Conservation (phyloP, 2,888 invertebrate species). For the Muscina levida region DNA sequence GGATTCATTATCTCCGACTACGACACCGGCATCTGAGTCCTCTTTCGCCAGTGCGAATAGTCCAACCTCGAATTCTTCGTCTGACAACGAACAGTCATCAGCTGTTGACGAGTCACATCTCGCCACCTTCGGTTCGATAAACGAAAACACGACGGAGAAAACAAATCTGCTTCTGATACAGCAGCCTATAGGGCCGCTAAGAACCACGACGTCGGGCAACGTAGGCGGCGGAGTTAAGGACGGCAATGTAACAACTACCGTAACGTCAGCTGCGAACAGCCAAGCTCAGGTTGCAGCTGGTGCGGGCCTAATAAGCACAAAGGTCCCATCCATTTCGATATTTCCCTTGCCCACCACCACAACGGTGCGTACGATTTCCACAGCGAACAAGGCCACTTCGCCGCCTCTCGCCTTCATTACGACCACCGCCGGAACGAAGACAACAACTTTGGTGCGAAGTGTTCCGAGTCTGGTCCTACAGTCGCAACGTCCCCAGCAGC, state of each 20-base stretch:
- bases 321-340: conserved; percentile 78
- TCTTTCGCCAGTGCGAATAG: conserved; percentile 49
- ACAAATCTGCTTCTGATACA: conserved; percentile 76
- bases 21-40: conserved; percentile 43
- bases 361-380: conserved; percentile 69
- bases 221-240: conserved; percentile 58
- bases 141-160: conserved; percentile 74
- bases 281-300: conserved; percentile 51
- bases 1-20: conserved; percentile 54
- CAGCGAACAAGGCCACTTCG: conserved; percentile 76
- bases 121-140: conserved; percentile 44
- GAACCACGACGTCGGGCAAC: conserved; percentile 55
- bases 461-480: conserved; percentile 60
- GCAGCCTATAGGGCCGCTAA: conserved; percentile 71
- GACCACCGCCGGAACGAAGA: conserved; percentile 56
- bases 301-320: conserved; percentile 71
- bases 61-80: conserved; percentile 11
- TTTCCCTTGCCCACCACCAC: conserved; percentile 75
- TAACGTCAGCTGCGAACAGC: conserved; percentile 56
- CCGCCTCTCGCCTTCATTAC: conserved; percentile 73
- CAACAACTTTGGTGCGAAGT: conserved; percentile 58
- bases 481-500: conserved; percentile 75
- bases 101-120: conserved; percentile 18
- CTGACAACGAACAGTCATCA: conserved; percentile 30
- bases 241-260: conserved; percentile 63